Percentiles rank a stretch among this genome's conserved stretches.
These are phyloP conservation scores for Pseudomyrmex gracilis DNA, from an alignment of 1,140 invertebrate species.

Conservation along the genomic window DNA sequence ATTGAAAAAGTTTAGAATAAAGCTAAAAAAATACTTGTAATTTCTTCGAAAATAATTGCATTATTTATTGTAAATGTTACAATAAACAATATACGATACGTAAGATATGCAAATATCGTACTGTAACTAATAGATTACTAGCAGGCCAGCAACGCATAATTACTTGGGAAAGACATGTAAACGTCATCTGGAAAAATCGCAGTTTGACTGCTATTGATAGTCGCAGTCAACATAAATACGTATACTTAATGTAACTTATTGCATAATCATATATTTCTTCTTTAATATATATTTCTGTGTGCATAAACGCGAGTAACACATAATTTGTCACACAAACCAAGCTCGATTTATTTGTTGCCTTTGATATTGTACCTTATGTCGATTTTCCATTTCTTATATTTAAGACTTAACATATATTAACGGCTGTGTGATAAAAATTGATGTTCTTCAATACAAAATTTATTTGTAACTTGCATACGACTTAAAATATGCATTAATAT, in stretches of 20 bases:
- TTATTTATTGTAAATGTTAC: not conserved
- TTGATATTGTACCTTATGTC: too few species aligned
- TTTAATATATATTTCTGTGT: not conserved
- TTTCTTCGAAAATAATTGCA: too few species aligned
- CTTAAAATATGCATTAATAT: too few species aligned
- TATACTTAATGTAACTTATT: not conserved
- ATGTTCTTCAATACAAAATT: too few species aligned
- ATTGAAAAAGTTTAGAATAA: not conserved
- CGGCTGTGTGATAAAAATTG: too few species aligned
- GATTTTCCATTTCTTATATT: too few species aligned
- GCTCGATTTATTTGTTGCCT: too few species aligned
- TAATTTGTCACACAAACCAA: too few species aligned
- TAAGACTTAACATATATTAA: too few species aligned
- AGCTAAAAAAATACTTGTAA: not conserved
- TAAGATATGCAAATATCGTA: not conserved
- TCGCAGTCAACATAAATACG: not conserved
- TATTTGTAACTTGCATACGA: too few species aligned
- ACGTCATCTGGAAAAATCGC: conserved; percentile 37
- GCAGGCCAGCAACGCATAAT: conserved; percentile 57
- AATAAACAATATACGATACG: not conserved
- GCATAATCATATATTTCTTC: too few species aligned
- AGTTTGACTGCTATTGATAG: conserved; percentile 38
- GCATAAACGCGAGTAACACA: too few species aligned
- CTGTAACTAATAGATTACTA: conserved; percentile 11
- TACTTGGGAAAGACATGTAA: conserved; percentile 27